Base-by-base conservation (phyloP, 2,888 invertebrate species). In the Andrena haemorrhoa region DNA sequence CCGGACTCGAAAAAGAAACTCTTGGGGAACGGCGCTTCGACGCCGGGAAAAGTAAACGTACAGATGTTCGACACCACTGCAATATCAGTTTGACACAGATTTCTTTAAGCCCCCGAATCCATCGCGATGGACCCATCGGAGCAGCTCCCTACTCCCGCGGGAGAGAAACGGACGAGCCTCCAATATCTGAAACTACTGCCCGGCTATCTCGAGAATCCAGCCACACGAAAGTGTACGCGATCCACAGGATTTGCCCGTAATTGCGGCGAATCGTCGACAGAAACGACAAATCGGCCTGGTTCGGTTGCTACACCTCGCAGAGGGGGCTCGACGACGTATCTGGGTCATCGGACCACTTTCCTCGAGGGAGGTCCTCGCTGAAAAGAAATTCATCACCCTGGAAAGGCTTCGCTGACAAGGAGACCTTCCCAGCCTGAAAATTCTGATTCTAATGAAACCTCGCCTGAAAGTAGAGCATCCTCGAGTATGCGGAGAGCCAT, bases 221-320 rank as follows among this genome's bases (percentile, higher is more conserved):
- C 16, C 31, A 6, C 26, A 8, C 49, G 74, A 60, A 49, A 26
- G 7, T 23, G 49, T 8, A 10, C 65, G 51, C 26, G n/a, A 53
- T 75, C 47, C 56, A 6, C 35, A 23, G 85, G 79, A 81, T 86
- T 72, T 69, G 47, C 31, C 56, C 49, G 85, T 79, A 81, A 83
- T 85, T 78, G 85, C 85, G 58, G 35, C 33, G 72, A 85, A 83
- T 85, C 78, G 83, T 71, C 23, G 58, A 68, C 75, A 63, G 73
- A 63, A 70, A 64, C 60, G 77, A 75, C 82, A 49, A 79, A 74
- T 75, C 78, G 75, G 16, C 23, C 35, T 51, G 31, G 8, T 12
- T 1, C 10, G 66, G 26, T 10, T 23, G 5, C 35, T n/a, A 8
- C n/a, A 53, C 16, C 26, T 60, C 47, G 31, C 2, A 8, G 53